Evolutionary conservation across 2,888 invertebrate species (phyloP), one percentile per base, ranked within the genome.

Genomic region (Aleiodes leptofemur): DNA sequence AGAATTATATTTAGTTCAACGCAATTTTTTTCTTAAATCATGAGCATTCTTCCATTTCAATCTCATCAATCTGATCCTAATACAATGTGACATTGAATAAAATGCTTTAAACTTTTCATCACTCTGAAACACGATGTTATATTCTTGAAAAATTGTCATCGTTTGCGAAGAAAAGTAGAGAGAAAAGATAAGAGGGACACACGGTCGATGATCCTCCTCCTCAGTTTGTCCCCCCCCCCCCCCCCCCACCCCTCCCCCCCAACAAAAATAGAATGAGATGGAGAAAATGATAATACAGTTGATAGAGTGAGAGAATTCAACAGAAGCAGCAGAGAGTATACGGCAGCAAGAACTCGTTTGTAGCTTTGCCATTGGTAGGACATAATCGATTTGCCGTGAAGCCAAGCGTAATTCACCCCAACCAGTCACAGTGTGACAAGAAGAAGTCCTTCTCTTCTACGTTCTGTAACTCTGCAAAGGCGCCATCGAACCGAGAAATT

Each of bases 401-500:
- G 84, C 86, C 86, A 87, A 86, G 86, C 89, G 89, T 88, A 86
- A 89, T 87, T 88, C 85, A 86, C 82, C 82, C 85, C 80, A 84
- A 64, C 64, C 83, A 86, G 85, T 87, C 86, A 79, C 70, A 78
- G 83, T 87, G 88, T 86, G 88, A 89, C 89, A 88, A 88, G 88
- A 89, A 88, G 59, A 72, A 89, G 86, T 86, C 87, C 85, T 69
- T 69, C 55, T 70, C 48, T 57, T 70, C 48, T 57, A 14, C 48
- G 38, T 56, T 29, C 48, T 57, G 70, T 50, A 48, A 50, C 14
- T 57, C 50, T 43, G 86, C 86, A 89, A 89, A 88, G 88, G 87
- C 88, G 86, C 86, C 88, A 89, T 80, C 89, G 85, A 82, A 89
- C 85, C 89, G 89, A 86, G 89, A 89, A 89, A 89, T 89, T 89